Evolutionary conservation across 1,140 invertebrate species (phyloP), one percentile per base, ranked within the genome.

Genomic region (Vanessa atalanta): DNA sequence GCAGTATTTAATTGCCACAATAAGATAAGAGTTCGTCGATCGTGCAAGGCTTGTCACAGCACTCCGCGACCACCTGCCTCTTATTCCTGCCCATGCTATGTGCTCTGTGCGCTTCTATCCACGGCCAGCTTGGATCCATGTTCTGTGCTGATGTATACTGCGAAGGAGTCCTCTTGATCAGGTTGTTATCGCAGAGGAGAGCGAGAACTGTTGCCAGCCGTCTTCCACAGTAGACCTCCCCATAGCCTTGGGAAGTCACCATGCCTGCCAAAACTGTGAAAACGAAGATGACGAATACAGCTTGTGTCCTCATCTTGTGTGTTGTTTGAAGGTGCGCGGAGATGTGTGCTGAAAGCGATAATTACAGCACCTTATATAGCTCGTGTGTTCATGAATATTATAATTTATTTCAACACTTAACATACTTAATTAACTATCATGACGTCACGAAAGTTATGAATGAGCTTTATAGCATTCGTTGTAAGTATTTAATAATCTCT

Each of bases 61-160:
- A 81, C 66, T 81, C 79, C 37, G 70, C 60, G n/a, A 76, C 74
- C 13, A 82, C 73, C 71, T 79, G 78, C 20, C 79, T 69, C 73
- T 79, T 81, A 14, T 70, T 70, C 47, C 73, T 64, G 20, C 23
- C 48, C 23, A 71, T 65, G 15, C 61, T 66, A 11, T 16, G 64
- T n/a, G 15, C 69, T 71, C 51, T 50, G 15, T 75, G 20, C 47
- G 67, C 14, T 20, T 70, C 73, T 20, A 81, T 74, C 51, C 77
- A 75, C 53, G 80, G 79, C 12, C 73, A 65, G n/a, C 67, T 76
- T 7, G 12, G 23, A 14, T 47, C 11, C 11, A 51, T n/a, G 48
- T 13, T 20, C 68, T 47, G 43, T n/a, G 15, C 53, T 9, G 37
- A 43, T 43, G 6, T 11, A 47, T 70, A 23, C 60, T 57, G 53